These are phyloP conservation scores for Alloscopus bannaensis DNA, from an alignment of 2,888 invertebrate species.

Conservation along the genomic window DNA sequence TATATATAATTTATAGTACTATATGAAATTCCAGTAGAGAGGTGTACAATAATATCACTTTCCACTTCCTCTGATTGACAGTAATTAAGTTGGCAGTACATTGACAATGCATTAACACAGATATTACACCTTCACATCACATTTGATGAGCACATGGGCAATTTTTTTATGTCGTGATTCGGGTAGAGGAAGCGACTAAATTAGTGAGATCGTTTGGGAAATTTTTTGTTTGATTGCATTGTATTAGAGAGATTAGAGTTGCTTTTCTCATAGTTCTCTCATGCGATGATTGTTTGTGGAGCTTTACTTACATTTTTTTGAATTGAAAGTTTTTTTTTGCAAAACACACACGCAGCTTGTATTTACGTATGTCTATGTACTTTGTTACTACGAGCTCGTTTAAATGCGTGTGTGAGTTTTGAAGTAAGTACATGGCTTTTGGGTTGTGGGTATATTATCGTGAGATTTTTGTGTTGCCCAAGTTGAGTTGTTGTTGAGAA, in stretches of 20 bases:
- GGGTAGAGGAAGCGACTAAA: slow-evolving; percentile 39
- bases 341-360: not conserved
- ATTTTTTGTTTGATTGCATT: slow-evolving; percentile 12
- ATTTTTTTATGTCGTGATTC: slow-evolving; percentile 22
- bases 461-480: slow-evolving; percentile 21
- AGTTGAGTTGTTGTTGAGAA: not conserved
- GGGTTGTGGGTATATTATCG: not conserved
- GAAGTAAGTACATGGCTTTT: slow-evolving; percentile 8
- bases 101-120: too few relatives aligned
- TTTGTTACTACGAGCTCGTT: slow-evolving; percentile 12
- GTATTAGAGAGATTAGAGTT: too few relatives aligned
- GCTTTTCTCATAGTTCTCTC: too few relatives aligned
- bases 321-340: slow-evolving; percentile 12
- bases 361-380: not conserved
- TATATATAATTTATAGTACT: too few relatives aligned
- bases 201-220: slow-evolving; percentile 31
- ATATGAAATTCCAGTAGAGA: too few relatives aligned
- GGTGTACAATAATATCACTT: too few relatives aligned
- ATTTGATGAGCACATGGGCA: too few relatives aligned
- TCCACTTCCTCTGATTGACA: too few relatives aligned
- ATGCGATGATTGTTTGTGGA: not conserved
- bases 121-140: not conserved
- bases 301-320: slow-evolving; percentile 1
- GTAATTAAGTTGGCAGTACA: too few relatives aligned
- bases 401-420: not conserved